phyloP scores from a whole-genome alignment of 2,888 invertebrate species.

The Taenaris catops region DNA sequence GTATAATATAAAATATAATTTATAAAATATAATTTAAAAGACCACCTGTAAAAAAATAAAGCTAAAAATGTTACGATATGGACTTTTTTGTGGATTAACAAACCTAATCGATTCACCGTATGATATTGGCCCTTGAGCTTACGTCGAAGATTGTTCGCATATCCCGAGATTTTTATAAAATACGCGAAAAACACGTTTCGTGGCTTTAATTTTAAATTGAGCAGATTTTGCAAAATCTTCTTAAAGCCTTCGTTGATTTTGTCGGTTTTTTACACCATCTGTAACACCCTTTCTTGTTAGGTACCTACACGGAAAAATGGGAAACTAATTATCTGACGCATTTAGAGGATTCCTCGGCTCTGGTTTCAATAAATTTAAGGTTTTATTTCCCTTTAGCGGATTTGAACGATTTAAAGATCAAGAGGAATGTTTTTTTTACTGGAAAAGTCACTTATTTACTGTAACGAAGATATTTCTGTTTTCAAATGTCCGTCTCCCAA shows the following conservation, averaged over 20 bases:
- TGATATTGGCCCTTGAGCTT: constrained; percentile 39
- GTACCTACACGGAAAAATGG: constrained; percentile 54
- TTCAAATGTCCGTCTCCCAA: no score
- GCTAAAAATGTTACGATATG: no score
- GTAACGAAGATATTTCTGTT: no score
- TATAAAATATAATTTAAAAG: no score
- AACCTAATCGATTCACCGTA: constrained; percentile 36
- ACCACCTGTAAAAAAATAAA: no score
- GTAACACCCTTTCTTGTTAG: constrained; percentile 57
- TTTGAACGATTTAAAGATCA: constrained; percentile 6
- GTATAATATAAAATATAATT: no score
- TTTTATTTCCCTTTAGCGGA: constrained; percentile 13
- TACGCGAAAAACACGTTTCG: constrained; percentile 79
- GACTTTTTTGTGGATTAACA: no score
- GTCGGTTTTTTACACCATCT: constrained; percentile 49
- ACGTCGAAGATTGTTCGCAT: constrained; percentile 70
- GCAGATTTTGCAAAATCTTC: constrained; percentile 73
- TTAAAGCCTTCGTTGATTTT: constrained; percentile 68
- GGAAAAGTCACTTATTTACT: no score
- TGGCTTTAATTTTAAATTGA: constrained; percentile 81
- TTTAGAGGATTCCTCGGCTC: constrained; percentile 29
- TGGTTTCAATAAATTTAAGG: constrained; percentile 27
- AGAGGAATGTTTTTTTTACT: no score
- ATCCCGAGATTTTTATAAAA: constrained; percentile 77
- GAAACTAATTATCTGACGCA: constrained; percentile 59